Conservation (phyloP, 2,113 vertebrate species). For the Cairina moschata region DNA sequence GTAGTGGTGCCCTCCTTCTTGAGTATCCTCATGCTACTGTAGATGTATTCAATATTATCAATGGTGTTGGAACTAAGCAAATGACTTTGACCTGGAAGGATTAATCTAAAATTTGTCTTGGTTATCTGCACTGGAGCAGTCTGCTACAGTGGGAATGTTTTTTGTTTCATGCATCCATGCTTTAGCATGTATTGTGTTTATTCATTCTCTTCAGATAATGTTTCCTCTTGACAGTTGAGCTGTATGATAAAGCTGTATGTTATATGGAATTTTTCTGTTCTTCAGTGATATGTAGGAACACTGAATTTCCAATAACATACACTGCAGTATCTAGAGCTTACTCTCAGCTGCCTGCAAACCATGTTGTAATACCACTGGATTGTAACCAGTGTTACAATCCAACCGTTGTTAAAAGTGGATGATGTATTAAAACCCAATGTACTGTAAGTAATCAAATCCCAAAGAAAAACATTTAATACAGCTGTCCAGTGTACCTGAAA, state of each 20-base stretch:
- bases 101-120: not conserved
- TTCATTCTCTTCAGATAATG: not conserved
- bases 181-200: rapidly evolving
- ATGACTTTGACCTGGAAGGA: not conserved
- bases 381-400: conserved; percentile 30
- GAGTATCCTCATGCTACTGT: not conserved
- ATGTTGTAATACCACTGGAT: not conserved
- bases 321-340: not conserved
- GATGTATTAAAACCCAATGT: conserved; percentile 32
- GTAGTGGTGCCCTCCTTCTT: not conserved
- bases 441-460: conserved; percentile 19
- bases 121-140: not conserved
- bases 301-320: not conserved
- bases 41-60: not conserved
- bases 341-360: conserved; percentile 6
- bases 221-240: not conserved
- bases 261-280: not conserved
- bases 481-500: conserved; percentile 7
- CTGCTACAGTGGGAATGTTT: not conserved
- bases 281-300: not conserved
- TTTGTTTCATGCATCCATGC: not conserved
- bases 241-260: not conserved
- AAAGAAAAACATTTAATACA: conserved; percentile 44
- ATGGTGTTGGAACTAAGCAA: not conserved
- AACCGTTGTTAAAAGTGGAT: not conserved